These are phyloP conservation scores for Melieria omissa DNA, from an alignment of 2,888 invertebrate species.

Conservation along the genomic window DNA sequence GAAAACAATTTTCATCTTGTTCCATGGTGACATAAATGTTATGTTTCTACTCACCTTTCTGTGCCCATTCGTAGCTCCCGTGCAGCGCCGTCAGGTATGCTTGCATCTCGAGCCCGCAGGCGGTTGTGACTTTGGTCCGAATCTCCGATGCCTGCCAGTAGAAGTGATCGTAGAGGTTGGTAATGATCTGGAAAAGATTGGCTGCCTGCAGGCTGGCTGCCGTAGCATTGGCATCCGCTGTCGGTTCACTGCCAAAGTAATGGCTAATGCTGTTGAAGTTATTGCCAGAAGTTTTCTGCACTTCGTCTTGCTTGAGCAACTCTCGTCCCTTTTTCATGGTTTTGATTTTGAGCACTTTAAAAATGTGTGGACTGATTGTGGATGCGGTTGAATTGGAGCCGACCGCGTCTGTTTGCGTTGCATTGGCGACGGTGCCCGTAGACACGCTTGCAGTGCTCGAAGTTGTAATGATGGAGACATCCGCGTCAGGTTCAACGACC, in stretches of 20 bases:
- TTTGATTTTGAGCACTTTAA: conserved; percentile 60
- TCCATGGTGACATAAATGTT: background rate
- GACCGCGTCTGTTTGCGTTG: conserved; percentile 23
- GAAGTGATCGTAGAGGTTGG: conserved; percentile 65
- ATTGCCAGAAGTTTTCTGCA: conserved; percentile 52
- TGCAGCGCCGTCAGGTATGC: conserved; percentile 71
- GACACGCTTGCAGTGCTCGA: conserved; percentile 22
- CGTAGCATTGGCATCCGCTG: conserved; percentile 36
- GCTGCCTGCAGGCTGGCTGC: conserved; percentile 51
- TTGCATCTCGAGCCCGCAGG: conserved; percentile 71
- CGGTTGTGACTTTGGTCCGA: conserved; percentile 67
- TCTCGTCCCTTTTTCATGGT: conserved; percentile 57
- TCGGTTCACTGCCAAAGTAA: conserved; percentile 49
- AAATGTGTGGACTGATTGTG: conserved; percentile 57
- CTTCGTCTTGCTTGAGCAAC: conserved; percentile 58
- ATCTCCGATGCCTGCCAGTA: conserved; percentile 64
- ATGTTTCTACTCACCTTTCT: conserved; percentile 75
- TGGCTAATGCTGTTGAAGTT: conserved; percentile 63
- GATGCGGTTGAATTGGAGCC: conserved; percentile 32
- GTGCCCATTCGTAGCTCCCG: conserved; percentile 78
- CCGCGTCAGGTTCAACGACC: conserved; percentile 38
- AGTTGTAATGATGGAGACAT: conserved; percentile 36
- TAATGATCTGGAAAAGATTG: conserved; percentile 63
- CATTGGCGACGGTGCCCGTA: conserved; percentile 33
- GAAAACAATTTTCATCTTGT: background rate